Evolutionary conservation across 2,888 invertebrate species (phyloP), one percentile per base, ranked within the genome.

Genomic region (Protonemura montana): DNA sequence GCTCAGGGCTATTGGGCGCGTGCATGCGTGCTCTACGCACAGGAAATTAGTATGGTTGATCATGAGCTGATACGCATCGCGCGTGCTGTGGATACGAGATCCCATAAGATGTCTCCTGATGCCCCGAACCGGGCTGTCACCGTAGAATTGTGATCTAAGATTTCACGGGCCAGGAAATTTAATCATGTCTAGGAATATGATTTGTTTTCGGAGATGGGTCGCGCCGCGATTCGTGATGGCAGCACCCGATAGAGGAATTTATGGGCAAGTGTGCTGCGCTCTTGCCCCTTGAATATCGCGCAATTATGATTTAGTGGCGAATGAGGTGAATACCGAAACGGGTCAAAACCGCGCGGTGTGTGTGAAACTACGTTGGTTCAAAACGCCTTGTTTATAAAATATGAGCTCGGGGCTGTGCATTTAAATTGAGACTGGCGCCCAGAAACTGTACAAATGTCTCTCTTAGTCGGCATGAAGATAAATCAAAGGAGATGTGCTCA

Each of bases 11-110:
- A 78, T 78, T n/a, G n/a, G n/a, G n/a, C 26, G 78, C 21, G 10
- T 21, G 26, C 78, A 16, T 28, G 26, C 28, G 26, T 2, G 78
- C 27, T 25, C 26, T 7, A 83, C 2, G 82, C 35, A 5, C 26
- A 84, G 84, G 84, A 84, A 84, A 84, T 84, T 84, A 84, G 84
- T 59, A 84, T 84, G 84, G 84, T 84, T 84, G 84, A 76, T 84
- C 41, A 83, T 83, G 82, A 41, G 25, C 26, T 16, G 29, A 41
- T 21, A 83, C n/a, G 42, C 1, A 25, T 26, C 26, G 26, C 84
- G 42, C 84, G 84, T 84, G 84, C 16, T 41, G 30, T 6, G 82
- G 21, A 83, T 83, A n/a, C 26, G 35, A 10, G 25, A 29, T 30
- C 59, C 5, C 59, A 10, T 5, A 1, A 41, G 25, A 82, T 83